Conservation (phyloP, 1,140 invertebrate species). For the Psix sp. region DNA sequence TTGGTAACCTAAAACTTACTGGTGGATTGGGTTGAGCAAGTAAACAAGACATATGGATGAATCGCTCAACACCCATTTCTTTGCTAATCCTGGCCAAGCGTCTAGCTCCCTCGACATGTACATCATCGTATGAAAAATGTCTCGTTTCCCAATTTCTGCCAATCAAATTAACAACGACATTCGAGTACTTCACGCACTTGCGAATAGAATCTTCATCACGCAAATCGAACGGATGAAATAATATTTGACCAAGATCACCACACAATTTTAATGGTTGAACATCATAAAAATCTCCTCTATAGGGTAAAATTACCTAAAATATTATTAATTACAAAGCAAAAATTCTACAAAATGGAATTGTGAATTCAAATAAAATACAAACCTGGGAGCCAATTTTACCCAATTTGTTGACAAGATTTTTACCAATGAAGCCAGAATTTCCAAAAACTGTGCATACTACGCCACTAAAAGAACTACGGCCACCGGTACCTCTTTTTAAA, state of each 20-base stretch:
- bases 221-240: conserved; percentile 91
- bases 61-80: conserved; percentile 87
- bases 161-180: conserved; percentile 97
- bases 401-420: conserved; percentile 90
- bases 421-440: conserved; percentile 90
- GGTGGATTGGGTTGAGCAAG: conserved; percentile 83
- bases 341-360: background rate
- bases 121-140: conserved; percentile 90
- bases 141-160: conserved; percentile 94
- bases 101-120: conserved; percentile 85
- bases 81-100: conserved; percentile 85
- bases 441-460: conserved; percentile 98
- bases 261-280: conserved; percentile 86
- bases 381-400: conserved; percentile 91
- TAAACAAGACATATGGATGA: conserved; percentile 90
- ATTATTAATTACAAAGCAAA: background rate
- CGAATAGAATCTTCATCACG: conserved; percentile 92
- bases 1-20: conserved; percentile 76
- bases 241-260: conserved; percentile 97
- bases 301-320: conserved; percentile 92
- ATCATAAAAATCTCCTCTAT: conserved; percentile 91
- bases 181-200: conserved; percentile 94
- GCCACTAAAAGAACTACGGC: conserved; percentile 96
- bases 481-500: conserved; percentile 92
- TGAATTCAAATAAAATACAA: conserved; percentile 1